phyloP scores from a whole-genome alignment of 2,888 invertebrate genomes.

The Melanostoma scalare region DNA sequence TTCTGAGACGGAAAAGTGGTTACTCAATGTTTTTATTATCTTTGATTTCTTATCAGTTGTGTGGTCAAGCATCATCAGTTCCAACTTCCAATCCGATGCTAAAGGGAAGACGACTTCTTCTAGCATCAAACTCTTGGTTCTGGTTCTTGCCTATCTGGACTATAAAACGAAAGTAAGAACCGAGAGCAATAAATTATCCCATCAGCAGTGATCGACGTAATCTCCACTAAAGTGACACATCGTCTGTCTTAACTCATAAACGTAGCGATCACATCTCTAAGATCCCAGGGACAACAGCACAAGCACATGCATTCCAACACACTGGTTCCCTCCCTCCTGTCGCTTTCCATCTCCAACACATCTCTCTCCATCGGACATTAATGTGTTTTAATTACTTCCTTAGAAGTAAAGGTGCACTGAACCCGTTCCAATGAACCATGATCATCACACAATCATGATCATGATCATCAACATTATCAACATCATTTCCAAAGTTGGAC shows the following conservation, averaged over 20 bases:
- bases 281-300: conserved; percentile 22
- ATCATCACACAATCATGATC: neutral
- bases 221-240: conserved; percentile 24
- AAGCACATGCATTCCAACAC: conserved; percentile 23
- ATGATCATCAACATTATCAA: conserved; percentile 2
- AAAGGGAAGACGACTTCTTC: too few relatives aligned
- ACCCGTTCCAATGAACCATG: conserved; percentile 31
- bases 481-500: conserved; percentile 42
- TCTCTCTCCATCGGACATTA: conserved; percentile 37
- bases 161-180: conserved; percentile 35
- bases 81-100: too few relatives aligned
- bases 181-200: conserved; percentile 17
- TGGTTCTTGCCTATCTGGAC: too few relatives aligned
- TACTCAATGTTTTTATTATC: too few relatives aligned
- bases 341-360: conserved; percentile 47
- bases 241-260: conserved; percentile 32
- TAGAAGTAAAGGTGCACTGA: conserved; percentile 62
- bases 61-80: too few relatives aligned
- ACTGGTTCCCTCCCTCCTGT: conserved; percentile 17
- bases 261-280: conserved; percentile 12
- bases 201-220: conserved; percentile 21
- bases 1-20: too few relatives aligned
- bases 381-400: conserved; percentile 70
- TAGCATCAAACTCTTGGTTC: too few relatives aligned
- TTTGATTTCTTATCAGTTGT: too few relatives aligned